Evolutionary conservation across 2,888 invertebrate genomes (phyloP).

Genomic region (Phengaris alcon): DNA sequence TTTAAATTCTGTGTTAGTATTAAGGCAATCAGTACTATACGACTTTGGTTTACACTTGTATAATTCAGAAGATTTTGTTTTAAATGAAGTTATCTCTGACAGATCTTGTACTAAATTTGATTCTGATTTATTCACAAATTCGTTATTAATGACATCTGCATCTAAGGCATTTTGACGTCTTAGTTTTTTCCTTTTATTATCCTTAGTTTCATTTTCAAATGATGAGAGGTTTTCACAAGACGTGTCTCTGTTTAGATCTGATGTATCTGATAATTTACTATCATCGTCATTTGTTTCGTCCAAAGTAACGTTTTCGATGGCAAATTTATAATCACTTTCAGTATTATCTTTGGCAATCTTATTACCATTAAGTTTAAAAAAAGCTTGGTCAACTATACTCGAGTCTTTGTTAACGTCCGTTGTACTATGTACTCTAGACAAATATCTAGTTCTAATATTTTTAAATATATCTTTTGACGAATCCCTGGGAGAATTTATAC

Average conservation of each 20-base stretch:
- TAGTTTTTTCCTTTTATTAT: constrained; percentile 57
- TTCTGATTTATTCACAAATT: constrained; percentile 45
- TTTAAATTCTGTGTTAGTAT: constrained; percentile 51
- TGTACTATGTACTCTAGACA: constrained; percentile 67
- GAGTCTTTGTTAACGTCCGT: constrained; percentile 57
- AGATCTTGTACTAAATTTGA: constrained; percentile 44
- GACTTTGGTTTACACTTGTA: constrained; percentile 71
- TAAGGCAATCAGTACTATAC: constrained; percentile 66
- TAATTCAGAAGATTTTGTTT: constrained; percentile 53
- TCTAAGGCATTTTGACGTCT: constrained; percentile 51
- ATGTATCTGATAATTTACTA: constrained; percentile 42
- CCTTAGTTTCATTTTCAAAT: constrained; percentile 48
- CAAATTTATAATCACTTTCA: constrained; percentile 47
- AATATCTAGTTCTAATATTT: constrained; percentile 65
- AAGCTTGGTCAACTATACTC: constrained; percentile 64
- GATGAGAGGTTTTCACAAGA: constrained; percentile 46
- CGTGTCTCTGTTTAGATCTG: constrained; percentile 39
- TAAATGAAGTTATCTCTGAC: constrained; percentile 53
- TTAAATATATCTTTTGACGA: constrained; percentile 63
- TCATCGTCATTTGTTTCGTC: constrained; percentile 64
- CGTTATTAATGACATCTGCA: constrained; percentile 36
- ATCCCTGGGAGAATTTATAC: constrained; percentile 57
- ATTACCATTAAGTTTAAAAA: constrained; percentile 52
- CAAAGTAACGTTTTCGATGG: constrained; percentile 59
- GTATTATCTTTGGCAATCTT: constrained; percentile 41